Conservation (phyloP, 1,140 invertebrate genomes). For the Probaryconus sp. region DNA sequence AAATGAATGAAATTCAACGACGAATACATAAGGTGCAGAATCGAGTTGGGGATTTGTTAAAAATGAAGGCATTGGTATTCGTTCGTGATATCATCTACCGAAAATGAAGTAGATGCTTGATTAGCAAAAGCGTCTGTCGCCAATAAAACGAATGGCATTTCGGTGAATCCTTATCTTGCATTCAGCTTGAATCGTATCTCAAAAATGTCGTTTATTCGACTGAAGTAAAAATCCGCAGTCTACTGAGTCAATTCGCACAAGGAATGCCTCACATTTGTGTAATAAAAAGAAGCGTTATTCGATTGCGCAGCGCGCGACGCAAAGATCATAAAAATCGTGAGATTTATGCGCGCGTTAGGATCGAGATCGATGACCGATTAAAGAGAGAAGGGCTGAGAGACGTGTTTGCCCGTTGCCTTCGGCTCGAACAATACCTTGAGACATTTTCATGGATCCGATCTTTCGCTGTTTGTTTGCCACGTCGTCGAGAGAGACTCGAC, state of each 20-base stretch:
- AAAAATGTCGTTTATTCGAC: constrained; percentile 49
- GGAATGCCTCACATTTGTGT: constrained; percentile 51
- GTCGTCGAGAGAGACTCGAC: constrained; percentile 22
- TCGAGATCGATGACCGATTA: constrained; percentile 62
- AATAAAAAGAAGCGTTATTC: constrained; percentile 43
- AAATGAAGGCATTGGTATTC: constrained; percentile 51
- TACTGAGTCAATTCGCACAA: constrained; percentile 27
- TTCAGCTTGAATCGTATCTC: constrained; percentile 51
- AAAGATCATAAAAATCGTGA: constrained; percentile 58
- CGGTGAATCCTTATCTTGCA: constrained; percentile 39
- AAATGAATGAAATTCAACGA: constrained; percentile 18
- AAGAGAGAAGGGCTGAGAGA: constrained; percentile 50
- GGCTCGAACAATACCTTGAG: constrained; percentile 52
- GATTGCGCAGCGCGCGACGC: constrained; percentile 40
- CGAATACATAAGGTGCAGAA: too few species aligned
- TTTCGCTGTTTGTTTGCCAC: constrained; percentile 33
- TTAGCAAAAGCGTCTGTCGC: constrained; percentile 44
- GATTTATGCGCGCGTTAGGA: constrained; percentile 56
- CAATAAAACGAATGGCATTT: constrained; percentile 50
- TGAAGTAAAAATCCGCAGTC: constrained; percentile 33
- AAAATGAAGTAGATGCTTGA: constrained; percentile 56
- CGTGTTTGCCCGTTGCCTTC: constrained; percentile 45
- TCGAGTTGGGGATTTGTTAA: constrained; percentile 28
- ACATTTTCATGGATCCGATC: constrained; percentile 52
- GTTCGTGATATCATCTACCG: constrained; percentile 46